phyloP scores from a whole-genome alignment of 2,113 vertebrate genomes.

The Tonatia bakeri region DNA sequence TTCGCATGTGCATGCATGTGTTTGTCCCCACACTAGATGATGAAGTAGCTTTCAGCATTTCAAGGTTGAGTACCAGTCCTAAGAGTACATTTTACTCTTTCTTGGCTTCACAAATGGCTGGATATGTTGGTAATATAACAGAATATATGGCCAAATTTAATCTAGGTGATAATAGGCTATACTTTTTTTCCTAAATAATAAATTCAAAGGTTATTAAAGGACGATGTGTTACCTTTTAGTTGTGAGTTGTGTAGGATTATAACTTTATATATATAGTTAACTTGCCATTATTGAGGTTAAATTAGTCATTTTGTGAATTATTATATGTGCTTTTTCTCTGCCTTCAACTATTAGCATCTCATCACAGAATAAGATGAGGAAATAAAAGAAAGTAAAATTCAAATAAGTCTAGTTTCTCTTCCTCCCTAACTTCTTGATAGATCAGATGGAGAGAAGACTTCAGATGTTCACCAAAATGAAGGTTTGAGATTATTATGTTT shows the following conservation, averaged over 20 bases:
- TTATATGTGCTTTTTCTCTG: background rate
- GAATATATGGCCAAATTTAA: slow-evolving; percentile 67
- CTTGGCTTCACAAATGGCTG: slow-evolving; percentile 64
- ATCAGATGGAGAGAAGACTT: background rate
- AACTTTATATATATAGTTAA: slow-evolving; percentile 32
- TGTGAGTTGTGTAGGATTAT: slow-evolving; percentile 30
- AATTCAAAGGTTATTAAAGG: slow-evolving; percentile 67
- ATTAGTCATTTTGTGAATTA: slow-evolving; percentile 44
- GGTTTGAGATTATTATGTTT: background rate
- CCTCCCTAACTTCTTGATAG: background rate
- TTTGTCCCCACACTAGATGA: slow-evolving; percentile 55
- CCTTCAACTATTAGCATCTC: background rate
- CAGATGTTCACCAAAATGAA: slow-evolving; percentile 36
- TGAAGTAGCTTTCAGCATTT: slow-evolving; percentile 62
- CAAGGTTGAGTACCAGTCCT: slow-evolving; percentile 68
- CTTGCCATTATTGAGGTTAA: slow-evolving; percentile 10
- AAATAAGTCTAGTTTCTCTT: background rate
- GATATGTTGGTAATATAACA: slow-evolving; percentile 63
- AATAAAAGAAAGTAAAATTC: slow-evolving; percentile 32
- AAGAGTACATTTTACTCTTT: slow-evolving; percentile 66
- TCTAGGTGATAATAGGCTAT: slow-evolving; percentile 45
- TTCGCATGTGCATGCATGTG: slow-evolving; percentile 27
- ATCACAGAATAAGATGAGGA: slow-evolving; percentile 25
- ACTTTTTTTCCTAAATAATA: slow-evolving; percentile 58
- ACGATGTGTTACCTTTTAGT: slow-evolving; percentile 23